Percentiles rank a stretch among this genome's conserved stretches.
Evolutionary conservation across 2,113 vertebrate genomes (phyloP).

Genomic region (Mormyrus lacerda): DNA sequence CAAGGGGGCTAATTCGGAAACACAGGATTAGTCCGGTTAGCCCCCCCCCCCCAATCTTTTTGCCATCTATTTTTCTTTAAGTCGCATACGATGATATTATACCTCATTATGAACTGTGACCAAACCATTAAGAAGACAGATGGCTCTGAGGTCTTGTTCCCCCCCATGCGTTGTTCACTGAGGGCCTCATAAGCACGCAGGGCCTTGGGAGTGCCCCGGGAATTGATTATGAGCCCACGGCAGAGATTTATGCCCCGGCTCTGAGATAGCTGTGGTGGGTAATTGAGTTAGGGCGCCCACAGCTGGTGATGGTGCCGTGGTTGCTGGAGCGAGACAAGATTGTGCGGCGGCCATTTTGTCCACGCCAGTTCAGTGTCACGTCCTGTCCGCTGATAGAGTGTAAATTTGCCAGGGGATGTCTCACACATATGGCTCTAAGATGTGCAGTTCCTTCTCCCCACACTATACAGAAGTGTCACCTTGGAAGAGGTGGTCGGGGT

Average conservation of each 20-base stretch:
- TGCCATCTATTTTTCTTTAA: conserved; percentile 31
- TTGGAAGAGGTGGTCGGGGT: background rate
- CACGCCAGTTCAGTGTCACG: background rate
- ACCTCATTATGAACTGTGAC: conserved; percentile 55
- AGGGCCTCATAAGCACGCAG: conserved; percentile 30
- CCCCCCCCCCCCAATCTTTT: conserved; percentile 17
- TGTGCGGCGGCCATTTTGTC: background rate
- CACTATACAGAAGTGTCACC: background rate
- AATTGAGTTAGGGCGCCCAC: conserved; percentile 30
- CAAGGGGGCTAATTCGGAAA: background rate
- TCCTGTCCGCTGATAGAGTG: background rate
- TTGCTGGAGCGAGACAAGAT: background rate
- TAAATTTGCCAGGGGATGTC: background rate
- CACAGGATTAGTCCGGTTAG: background rate
- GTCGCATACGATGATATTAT: conserved; percentile 48
- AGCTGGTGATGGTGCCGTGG: background rate
- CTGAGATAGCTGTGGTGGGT: background rate
- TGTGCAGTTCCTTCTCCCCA: background rate
- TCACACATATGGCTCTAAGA: background rate
- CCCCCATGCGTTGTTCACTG: conserved; percentile 34
- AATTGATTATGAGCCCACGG: conserved; percentile 34
- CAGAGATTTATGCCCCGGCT: conserved; percentile 21
- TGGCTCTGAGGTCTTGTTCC: conserved; percentile 33
- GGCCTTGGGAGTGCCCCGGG: conserved; percentile 35
- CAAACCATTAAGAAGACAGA: conserved; percentile 55